phyloP scores from a whole-genome alignment of 2,113 vertebrate genomes.

The Nerophis ophidion region DNA sequence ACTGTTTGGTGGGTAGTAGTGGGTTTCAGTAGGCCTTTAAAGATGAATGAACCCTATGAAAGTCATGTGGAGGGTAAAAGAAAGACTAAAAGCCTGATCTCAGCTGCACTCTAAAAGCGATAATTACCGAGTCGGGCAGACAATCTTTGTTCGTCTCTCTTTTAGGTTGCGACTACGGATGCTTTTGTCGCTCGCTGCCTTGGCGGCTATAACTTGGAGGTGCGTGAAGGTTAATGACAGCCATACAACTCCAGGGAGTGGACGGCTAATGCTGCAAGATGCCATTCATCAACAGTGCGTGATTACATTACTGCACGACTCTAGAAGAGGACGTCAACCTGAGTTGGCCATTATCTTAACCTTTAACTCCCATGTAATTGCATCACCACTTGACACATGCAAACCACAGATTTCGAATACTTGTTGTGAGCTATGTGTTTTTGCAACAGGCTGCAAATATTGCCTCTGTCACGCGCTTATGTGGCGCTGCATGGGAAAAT shows the following conservation, averaged over 20 bases:
- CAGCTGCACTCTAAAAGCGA: conserved; percentile 25
- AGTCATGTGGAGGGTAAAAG: conserved; percentile 4
- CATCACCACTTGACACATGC: conserved; percentile 28
- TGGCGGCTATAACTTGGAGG: conserved; percentile 35
- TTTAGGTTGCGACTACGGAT: conserved; percentile 3
- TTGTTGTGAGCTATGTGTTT: conserved; percentile 14
- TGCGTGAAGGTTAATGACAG: conserved; percentile 54
- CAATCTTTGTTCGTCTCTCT: conserved; percentile 36
- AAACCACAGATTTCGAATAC: conserved; percentile 9
- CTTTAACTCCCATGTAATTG: conserved; percentile 42
- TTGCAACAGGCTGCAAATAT: conserved; percentile 27
- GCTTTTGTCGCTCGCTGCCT: conserved; percentile 15
- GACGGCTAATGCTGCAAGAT: conserved; percentile 36
- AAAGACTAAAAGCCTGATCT: conserved; percentile 31
- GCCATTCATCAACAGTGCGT: conserved; percentile 53
- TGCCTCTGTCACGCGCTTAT: conserved; percentile 36
- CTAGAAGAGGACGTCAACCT: conserved; percentile 9
- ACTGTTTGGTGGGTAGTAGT: too few species aligned
- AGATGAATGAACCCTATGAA: conserved; percentile 18
- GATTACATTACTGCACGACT: conserved; percentile 29
- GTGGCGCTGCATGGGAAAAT: conserved; percentile 39
- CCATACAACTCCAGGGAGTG: conserved; percentile 32
- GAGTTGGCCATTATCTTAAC: conserved; percentile 41
- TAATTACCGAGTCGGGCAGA: conserved; percentile 41
- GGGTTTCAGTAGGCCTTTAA: conserved; percentile 6